A percentile compares a stretch with the other conserved stretches of the same genome.
Conservation (phyloP, 2,113 vertebrate species). For the Bos taurus region ARS-UCD2.0 NC_037331.1:117215001-117215500, state of each 20-base stretch:
- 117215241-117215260: conserved; percentile 73
- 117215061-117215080: not conserved
- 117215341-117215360: conserved; percentile 81
- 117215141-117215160: conserved; percentile 4
- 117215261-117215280: conserved; percentile 66
- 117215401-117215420: not conserved
- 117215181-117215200: conserved; percentile 65
- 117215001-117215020: not conserved
- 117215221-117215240: conserved; percentile 83
- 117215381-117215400: conserved; percentile 45
- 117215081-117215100: not conserved
- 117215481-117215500: not conserved
- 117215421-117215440: not conserved
- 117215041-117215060: not conserved
- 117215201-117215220: conserved; percentile 77
- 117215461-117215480: not conserved
- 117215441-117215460: not conserved
- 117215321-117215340: conserved; percentile 75
- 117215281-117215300: conserved; percentile 63
- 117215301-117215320: conserved; percentile 68
- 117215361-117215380: conserved; percentile 74
- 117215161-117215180: conserved; percentile 78
- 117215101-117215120: conserved; percentile 65
- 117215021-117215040: not conserved
- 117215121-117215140: conserved; percentile 62